These are phyloP conservation scores for Athrips mouffetella DNA, from an alignment of 2,888 invertebrate genomes.

Conservation along the genomic window DNA sequence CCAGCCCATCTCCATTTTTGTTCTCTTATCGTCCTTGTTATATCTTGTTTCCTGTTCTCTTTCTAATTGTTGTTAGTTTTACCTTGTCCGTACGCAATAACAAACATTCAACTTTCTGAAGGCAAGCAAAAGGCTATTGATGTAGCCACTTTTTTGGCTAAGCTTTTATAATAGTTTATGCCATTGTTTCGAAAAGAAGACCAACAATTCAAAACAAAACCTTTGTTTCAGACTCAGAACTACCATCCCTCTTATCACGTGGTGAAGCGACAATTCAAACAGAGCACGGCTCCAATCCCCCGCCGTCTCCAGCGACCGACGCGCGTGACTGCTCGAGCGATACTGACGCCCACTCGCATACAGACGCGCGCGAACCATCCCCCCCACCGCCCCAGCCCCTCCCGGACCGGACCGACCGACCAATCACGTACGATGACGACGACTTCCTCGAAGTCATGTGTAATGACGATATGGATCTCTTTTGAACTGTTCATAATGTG, in stretches of 20 bases:
- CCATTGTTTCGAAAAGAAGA: too few species aligned
- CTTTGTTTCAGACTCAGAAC: constrained; percentile 76
- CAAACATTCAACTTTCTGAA: too few species aligned
- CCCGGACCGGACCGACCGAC: constrained; percentile 38
- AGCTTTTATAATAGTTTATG: too few species aligned
- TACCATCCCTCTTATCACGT: constrained; percentile 81
- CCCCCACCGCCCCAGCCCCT: constrained; percentile 32
- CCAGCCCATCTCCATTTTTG: too few species aligned
- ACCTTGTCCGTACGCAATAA: too few species aligned
- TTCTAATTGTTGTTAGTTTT: too few species aligned
- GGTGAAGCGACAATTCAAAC: constrained; percentile 78
- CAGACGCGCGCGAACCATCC: constrained; percentile 57
- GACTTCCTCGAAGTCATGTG: constrained; percentile 85
- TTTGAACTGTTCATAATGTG: constrained; percentile 53
- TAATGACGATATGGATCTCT: constrained; percentile 85
- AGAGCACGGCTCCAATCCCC: constrained; percentile 83
- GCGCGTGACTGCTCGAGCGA: constrained; percentile 83
- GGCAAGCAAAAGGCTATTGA: too few species aligned
- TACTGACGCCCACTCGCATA: constrained; percentile 71
- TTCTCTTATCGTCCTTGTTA: too few species aligned
- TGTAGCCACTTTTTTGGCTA: too few species aligned
- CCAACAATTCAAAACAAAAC: too few species aligned
- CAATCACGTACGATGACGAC: constrained; percentile 76
- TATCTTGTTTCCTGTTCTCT: too few species aligned
- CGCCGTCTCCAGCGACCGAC: constrained; percentile 89